Base-by-base conservation (phyloP, 2,797 vertebrate species). In the Tragelaphus eurycerus region DNA sequence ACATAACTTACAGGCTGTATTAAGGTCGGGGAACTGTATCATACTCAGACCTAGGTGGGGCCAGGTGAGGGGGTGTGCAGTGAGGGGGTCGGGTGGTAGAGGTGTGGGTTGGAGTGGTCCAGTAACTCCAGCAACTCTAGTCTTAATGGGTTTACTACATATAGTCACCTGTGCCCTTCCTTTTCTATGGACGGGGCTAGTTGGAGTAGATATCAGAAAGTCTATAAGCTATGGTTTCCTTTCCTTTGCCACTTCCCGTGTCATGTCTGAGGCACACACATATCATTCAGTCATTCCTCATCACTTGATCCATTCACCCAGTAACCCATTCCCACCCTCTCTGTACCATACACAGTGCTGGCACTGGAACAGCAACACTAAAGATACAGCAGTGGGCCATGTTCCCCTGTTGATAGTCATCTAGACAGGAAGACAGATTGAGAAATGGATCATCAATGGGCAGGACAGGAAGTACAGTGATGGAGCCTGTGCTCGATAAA, bases 161-260 rank as follows among this genome's bases (percentile, higher is more conserved):
- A 14, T 0, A 7, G 50, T 94, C 29, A 25, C n/a, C 46, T 25
- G 52, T 17, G 15, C 1, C 3, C 34, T 14, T 54, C 27, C 1
- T 0, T 2, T 19, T 55, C 10, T 29, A 0, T 14, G 27, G 6
- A 2, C n/a, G n/a, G 27, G 11, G 10, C 29, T 59, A 62, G 16
- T 89, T 48, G n/a, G 57, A 34, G 16, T 64, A 50, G 10, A 7
- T 59, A 17, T 59, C 86, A 76, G 54, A 11, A 25, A 7, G 5
- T 34, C 27, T 84, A 0, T 14, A 38, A 71, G 15, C 17, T 7
- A 29, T 2, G 7, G n/a, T 17, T 79, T 93, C 23, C 25, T 31
- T 50, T 34, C 11, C 27, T 74, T 27, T 38, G 4, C n/a, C 15
- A 7, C 0, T 46, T 67, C 46, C 57, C 19, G 1, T n/a, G 50